Evolutionary conservation across 2,797 vertebrate species (phyloP), one percentile per base, ranked within the genome.

Genomic region (Syngnathus acus): DNA sequence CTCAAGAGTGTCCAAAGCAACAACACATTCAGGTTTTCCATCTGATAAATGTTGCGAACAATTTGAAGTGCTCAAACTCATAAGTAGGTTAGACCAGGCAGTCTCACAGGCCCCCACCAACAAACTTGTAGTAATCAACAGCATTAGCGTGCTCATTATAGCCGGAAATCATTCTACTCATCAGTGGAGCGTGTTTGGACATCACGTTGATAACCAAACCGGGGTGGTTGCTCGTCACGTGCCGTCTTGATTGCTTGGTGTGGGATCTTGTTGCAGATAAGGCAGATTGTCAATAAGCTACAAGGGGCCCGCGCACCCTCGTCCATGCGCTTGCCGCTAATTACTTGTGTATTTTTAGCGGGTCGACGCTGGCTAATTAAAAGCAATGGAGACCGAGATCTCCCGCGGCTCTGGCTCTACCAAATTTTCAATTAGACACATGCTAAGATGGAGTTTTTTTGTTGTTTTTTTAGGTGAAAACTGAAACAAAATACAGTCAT

Each of bases 211-310:
- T 82, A 79, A 80, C 61, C 64, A 72, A 66, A 71, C 51, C 54
- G 74, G 40, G 78, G 75, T 77, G 60, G 39, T 50, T 78, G 64
- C 42, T 62, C 7, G 59, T 21, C 64, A 62, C 6, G 42, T 17
- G 14, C 51, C 48, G 50, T 69, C 69, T 72, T 77, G 82, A 84
- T 78, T 81, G 79, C 83, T 77, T 70, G 4, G 74, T 72, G 76
- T 78, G 59, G 74, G 87, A 90, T 89, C 86, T 87, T 77, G 81
- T 89, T 88, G 84, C 70, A 86, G 88, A 90, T 89, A 89, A 69
- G 71, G 53, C 60, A 1, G 51, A 71, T 75, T 78, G 68, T 71
- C 62, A 67, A 73, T 76, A 76, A 80, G 72, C 77, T 72, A 74
- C 77, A 75, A 83, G 83, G 83, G 73, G 77, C 73, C 70, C 74